These are phyloP conservation scores for Apoderus coryli DNA, from an alignment of 2,888 invertebrate genomes.

Conservation along the genomic window DNA sequence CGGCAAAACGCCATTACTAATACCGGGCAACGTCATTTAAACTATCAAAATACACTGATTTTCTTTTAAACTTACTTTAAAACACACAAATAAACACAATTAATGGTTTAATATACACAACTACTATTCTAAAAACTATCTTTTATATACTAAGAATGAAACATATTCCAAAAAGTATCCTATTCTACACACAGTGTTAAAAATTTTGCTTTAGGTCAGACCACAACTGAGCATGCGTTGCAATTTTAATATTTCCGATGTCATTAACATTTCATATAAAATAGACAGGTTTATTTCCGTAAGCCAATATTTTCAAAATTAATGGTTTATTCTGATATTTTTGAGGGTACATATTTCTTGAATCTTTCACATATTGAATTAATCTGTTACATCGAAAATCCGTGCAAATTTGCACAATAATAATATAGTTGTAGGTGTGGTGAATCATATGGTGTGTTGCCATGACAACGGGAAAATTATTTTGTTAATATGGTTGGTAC, in stretches of 20 bases:
- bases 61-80: constrained; percentile 14
- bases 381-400: too few relatives aligned
- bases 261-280: too few relatives aligned
- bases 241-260: constrained; percentile 17
- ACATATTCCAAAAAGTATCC: constrained; percentile 22
- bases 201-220: constrained; percentile 23
- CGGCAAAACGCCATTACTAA: constrained; percentile 23
- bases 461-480: too few relatives aligned
- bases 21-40: constrained; percentile 22
- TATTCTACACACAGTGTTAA: constrained; percentile 21
- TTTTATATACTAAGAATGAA: constrained; percentile 20
- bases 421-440: too few relatives aligned
- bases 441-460: too few relatives aligned
- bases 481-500: too few relatives aligned
- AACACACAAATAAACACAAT: constrained; percentile 14
- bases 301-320: too few relatives aligned
- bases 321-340: too few relatives aligned
- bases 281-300: too few relatives aligned
- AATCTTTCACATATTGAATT: too few relatives aligned
- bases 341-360: too few relatives aligned
- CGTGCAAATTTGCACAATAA: too few relatives aligned
- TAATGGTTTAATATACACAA: constrained; percentile 14
- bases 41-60: constrained; percentile 12
- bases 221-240: constrained; percentile 17
- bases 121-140: constrained; percentile 17